A percentile compares a stretch with the other conserved stretches of the same genome.
These are phyloP conservation scores for Dendrolimus pini DNA, from an alignment of 2,888 invertebrate genomes.

Conservation along the genomic window DNA sequence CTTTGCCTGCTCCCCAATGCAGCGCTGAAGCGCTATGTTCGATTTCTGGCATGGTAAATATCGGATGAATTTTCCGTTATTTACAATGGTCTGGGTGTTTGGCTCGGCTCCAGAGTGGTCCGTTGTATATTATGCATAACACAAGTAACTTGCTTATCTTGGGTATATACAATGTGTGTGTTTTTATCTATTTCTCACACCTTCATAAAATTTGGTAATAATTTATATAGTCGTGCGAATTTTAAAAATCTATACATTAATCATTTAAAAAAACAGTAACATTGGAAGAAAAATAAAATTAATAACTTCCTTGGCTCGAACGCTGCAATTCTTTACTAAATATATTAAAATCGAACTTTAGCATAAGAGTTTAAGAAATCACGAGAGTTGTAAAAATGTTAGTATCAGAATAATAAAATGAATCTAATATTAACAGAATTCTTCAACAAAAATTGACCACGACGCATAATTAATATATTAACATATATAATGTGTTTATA, in stretches of 20 bases:
- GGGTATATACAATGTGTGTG: too few relatives aligned
- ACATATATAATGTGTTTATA: constrained; percentile 9
- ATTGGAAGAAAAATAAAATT: neutral
- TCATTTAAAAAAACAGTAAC: neutral
- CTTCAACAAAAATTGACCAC: neutral
- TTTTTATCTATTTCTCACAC: too few relatives aligned
- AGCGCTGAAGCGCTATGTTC: too few relatives aligned
- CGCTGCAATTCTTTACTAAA: neutral
- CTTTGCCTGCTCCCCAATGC: too few relatives aligned
- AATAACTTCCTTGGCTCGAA: neutral
- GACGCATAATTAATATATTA: constrained; percentile 21
- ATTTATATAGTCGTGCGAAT: neutral
- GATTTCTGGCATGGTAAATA: too few relatives aligned
- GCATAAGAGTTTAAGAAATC: neutral
- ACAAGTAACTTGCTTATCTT: too few relatives aligned
- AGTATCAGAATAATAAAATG: neutral
- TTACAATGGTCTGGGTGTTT: too few relatives aligned
- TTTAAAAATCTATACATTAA: neutral
- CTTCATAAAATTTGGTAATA: too few relatives aligned
- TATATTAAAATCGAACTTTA: neutral
- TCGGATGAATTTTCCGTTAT: too few relatives aligned
- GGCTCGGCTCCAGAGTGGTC: too few relatives aligned
- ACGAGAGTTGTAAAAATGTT: neutral
- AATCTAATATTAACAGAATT: neutral
- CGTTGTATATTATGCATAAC: too few relatives aligned